Conservation (phyloP, 1,140 invertebrate species). For the roundworm (Caenorhabditis elegans) region WBcel235 BX284606.5:9106501-9107000, state of each 20-base stretch:
- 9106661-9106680: slow-evolving; percentile 52
- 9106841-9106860: slow-evolving; percentile 29
- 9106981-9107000: slow-evolving; percentile 41
- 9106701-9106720: slow-evolving; percentile 56
- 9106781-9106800: slow-evolving; percentile 58
- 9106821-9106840: slow-evolving; percentile 35
- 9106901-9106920: slow-evolving; percentile 57
- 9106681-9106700: slow-evolving; percentile 44
- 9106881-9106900: slow-evolving; percentile 55
- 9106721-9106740: slow-evolving; percentile 54
- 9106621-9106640: slow-evolving; percentile 52
- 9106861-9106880: slow-evolving; percentile 30
- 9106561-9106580: slow-evolving; percentile 10
- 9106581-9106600: background rate
- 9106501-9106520: slow-evolving; percentile 54
- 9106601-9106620: slow-evolving; percentile 37
- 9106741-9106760: slow-evolving; percentile 51
- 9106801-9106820: slow-evolving; percentile 56
- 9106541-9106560: slow-evolving; percentile 40
- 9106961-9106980: slow-evolving; percentile 48
- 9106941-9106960: slow-evolving; percentile 60
- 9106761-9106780: slow-evolving; percentile 51
- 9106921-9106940: slow-evolving; percentile 59
- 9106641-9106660: slow-evolving; percentile 50
- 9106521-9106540: slow-evolving; percentile 49